Percentiles rank a stretch among this genome's conserved stretches.
Conservation (phyloP, 2,888 invertebrate genomes). For the Cremastobaeus sp. region DNA sequence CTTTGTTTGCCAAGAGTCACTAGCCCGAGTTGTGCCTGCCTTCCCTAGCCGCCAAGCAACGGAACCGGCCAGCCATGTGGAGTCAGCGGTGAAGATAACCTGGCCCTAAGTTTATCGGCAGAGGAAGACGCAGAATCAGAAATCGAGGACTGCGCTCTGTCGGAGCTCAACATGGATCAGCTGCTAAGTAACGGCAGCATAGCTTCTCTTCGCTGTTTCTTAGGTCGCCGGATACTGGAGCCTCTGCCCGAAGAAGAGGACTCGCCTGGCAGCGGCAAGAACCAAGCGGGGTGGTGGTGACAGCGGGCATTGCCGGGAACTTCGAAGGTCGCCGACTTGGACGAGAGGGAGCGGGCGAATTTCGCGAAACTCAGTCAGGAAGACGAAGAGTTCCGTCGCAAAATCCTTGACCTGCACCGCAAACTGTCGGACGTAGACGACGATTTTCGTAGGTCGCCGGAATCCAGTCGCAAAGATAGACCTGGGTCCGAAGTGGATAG, state of each 20-base stretch:
- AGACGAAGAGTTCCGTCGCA: conserved; percentile 75
- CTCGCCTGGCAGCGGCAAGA: conserved; percentile 78
- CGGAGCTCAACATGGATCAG: conserved; percentile 76
- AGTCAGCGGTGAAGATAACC: conserved; percentile 71
- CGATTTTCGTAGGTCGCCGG: conserved; percentile 20
- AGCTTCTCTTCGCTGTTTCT: conserved; percentile 74
- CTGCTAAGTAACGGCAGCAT: conserved; percentile 68
- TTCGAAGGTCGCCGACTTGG: conserved; percentile 62
- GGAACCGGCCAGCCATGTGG: conserved; percentile 63
- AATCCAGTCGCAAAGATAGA: neutral
- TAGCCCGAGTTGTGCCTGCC: conserved; percentile 77
- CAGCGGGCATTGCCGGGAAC: conserved; percentile 74
- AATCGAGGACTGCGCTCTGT: conserved; percentile 69
- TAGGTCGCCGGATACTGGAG: conserved; percentile 86
- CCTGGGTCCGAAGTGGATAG: conserved; percentile 10
- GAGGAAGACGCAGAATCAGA: conserved; percentile 82
- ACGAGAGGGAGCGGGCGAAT: conserved; percentile 68
- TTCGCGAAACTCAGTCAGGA: conserved; percentile 73
- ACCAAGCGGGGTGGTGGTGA: conserved; percentile 77
- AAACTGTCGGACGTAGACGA: conserved; percentile 71
- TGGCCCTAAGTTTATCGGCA: conserved; percentile 69
- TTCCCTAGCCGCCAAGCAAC: conserved; percentile 76
- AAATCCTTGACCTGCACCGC: conserved; percentile 74
- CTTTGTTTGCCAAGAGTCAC: conserved; percentile 77
- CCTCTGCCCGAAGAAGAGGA: conserved; percentile 91